Evolutionary conservation across 2,888 invertebrate genomes (phyloP).

Genomic region (Agriopis aurantiaria): DNA sequence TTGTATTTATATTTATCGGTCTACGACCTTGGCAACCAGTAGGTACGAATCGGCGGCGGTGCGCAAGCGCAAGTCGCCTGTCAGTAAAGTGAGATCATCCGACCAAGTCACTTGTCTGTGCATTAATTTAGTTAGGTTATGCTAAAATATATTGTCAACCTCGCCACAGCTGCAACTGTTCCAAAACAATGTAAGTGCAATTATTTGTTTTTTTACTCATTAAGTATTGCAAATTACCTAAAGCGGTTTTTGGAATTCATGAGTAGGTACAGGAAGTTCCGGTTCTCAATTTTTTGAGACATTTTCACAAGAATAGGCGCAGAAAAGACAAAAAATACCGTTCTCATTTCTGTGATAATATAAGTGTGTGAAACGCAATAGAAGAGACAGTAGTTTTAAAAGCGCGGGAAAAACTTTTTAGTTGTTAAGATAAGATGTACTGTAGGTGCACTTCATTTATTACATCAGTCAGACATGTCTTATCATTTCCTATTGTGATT

Average conservation of each 20-base stretch:
- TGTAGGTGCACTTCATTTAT: no score
- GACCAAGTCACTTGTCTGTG: slow-evolving; percentile 37
- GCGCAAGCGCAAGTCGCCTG: slow-evolving; percentile 20
- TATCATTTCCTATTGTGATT: slow-evolving; percentile 9
- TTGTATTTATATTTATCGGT: slow-evolving; percentile 38
- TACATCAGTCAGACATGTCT: not conserved
- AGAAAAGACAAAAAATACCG: no score
- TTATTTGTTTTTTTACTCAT: not conserved
- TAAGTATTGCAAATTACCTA: not conserved
- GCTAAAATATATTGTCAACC: slow-evolving; percentile 62
- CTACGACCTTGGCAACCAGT: slow-evolving; percentile 34
- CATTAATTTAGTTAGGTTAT: slow-evolving; percentile 50
- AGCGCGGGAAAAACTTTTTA: slow-evolving; percentile 6
- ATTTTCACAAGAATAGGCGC: not conserved
- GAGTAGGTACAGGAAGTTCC: not conserved
- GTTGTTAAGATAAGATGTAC: not conserved
- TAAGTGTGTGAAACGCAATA: not conserved
- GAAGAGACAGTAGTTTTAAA: not conserved
- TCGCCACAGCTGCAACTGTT: slow-evolving; percentile 50
- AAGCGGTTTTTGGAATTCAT: not conserved
- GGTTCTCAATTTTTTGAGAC: slow-evolving; percentile 10
- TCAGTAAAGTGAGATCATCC: slow-evolving; percentile 53
- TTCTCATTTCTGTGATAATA: not conserved
- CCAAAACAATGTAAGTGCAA: slow-evolving; percentile 65
- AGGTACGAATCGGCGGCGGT: slow-evolving; percentile 27